Percentiles rank a stretch among this genome's conserved stretches.
These are phyloP conservation scores for Macrochelys suwanniensis DNA, from an alignment of 2,797 vertebrate species.

Conservation along the genomic window DNA sequence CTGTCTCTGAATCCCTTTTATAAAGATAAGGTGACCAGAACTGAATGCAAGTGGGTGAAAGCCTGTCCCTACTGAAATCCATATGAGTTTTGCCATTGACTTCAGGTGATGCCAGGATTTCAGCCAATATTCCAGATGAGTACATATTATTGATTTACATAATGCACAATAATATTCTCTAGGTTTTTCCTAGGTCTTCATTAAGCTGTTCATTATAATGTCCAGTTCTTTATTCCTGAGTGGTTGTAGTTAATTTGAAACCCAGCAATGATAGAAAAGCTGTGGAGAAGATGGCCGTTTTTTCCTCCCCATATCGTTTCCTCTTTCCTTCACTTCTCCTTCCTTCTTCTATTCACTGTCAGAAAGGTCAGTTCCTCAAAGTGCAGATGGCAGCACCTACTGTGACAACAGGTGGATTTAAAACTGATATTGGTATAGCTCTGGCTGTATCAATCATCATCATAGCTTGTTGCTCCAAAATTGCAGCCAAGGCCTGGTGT, in stretches of 20 bases:
- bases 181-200: not conserved
- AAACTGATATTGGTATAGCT: not conserved
- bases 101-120: not conserved
- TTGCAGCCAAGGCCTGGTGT: not conserved
- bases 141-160: not conserved
- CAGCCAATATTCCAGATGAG: not conserved
- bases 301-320: not conserved
- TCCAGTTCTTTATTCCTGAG: not conserved
- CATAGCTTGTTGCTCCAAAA: not conserved
- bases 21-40: not conserved
- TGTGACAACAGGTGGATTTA: not conserved
- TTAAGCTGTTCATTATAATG: not conserved
- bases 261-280: not conserved
- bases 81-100: fast-evolving
- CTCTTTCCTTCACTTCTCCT: not conserved
- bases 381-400: not conserved
- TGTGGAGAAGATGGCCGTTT: not conserved
- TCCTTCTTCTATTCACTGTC: not conserved
- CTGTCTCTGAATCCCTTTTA: not conserved
- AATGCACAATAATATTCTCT: not conserved
- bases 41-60: not conserved
- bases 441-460: not conserved
- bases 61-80: not conserved
- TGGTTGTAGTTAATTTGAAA: not conserved
- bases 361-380: not conserved